Base-by-base conservation (phyloP, 2,113 vertebrate species). In the Protobothrops flavoviridis region DNA sequence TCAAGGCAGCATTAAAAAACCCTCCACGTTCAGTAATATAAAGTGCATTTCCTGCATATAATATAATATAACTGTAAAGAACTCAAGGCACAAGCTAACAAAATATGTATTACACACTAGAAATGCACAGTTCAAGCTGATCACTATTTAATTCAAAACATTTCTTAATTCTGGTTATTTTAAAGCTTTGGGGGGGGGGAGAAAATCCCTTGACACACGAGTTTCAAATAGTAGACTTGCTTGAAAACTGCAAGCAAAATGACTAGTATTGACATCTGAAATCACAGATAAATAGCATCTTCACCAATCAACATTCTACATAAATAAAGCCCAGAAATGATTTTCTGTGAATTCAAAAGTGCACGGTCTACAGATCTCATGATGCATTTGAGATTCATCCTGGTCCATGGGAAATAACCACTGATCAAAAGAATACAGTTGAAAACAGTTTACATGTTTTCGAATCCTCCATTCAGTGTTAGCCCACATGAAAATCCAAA, bases 1-100 rank as follows among this genome's bases (percentile, higher is more conserved):
- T 98, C 96, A 98, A 98, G 97, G 97, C 97, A 98, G 97, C 97
- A 97, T 97, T 97, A 98, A 97, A 88, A 98, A 98, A 97, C 52
- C 94, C 96, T 97, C 97, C 96, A 95, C 94, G 96, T 88, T 96
- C 97, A 95, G 96, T 97, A 96, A 97, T 97, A 97, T 96, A 98
- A 98, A 98, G 97, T 98, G 97, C 97, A 97, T 98, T 98, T 98
- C 97, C 97, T 95, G 97, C 96, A 97, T 98, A 97, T 97, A 98
- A 98, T 98, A 98, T 97, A 97, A 97, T 97, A 96, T 96, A 98
- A 98, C 95, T 96, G 97, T 97, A 97, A 97, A 96, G 97, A 98
- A 98, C 97, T 96, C 97, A 98, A 98, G 97, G 97, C 97, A 98
- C 97, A 97, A 97, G 97, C 96, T 97, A 98, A 98, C 97, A 96